These are phyloP conservation scores for Parauchenoglanis punctatus DNA, from an alignment of 2,797 vertebrate species.

Conservation along the genomic window DNA sequence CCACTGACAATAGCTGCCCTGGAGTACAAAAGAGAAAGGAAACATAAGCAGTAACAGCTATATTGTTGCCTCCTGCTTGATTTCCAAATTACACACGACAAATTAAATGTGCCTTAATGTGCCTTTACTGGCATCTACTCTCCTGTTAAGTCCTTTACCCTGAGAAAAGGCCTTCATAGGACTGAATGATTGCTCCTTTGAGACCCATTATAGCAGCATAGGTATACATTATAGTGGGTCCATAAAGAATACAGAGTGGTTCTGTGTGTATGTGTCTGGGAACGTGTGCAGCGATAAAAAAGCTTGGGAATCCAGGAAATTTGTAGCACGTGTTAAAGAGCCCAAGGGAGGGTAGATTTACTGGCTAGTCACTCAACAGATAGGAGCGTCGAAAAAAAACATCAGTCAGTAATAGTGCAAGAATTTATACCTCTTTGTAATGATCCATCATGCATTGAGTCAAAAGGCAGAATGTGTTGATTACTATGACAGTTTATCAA, in stretches of 20 bases:
- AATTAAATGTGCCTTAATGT: conserved; percentile 29
- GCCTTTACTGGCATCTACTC: conserved; percentile 13
- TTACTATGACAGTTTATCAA: background rate
- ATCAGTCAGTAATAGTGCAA: background rate
- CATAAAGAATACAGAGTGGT: conserved; percentile 25
- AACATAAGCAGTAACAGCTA: conserved; percentile 17
- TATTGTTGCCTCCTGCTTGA: conserved; percentile 26
- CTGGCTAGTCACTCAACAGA: background rate
- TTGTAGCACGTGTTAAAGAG: conserved; percentile 22
- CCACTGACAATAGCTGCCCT: conserved; percentile 19
- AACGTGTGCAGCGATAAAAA: background rate
- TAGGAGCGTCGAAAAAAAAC: background rate
- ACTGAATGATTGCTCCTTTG: conserved; percentile 58
- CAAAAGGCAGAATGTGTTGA: background rate
- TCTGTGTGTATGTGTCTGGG: conserved; percentile 2
- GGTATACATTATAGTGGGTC: conserved; percentile 47
- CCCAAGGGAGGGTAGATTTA: background rate
- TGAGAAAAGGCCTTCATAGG: conserved; percentile 24
- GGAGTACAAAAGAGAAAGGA: conserved; percentile 9
- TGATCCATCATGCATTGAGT: background rate
- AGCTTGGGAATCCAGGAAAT: conserved; percentile 30
- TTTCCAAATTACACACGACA: conserved; percentile 38
- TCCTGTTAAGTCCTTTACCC: conserved; percentile 19
- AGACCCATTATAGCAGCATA: conserved; percentile 60
- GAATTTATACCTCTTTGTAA: background rate